Base-by-base conservation (phyloP, 2,113 vertebrate species). In the Toxostoma redivivum region DNA sequence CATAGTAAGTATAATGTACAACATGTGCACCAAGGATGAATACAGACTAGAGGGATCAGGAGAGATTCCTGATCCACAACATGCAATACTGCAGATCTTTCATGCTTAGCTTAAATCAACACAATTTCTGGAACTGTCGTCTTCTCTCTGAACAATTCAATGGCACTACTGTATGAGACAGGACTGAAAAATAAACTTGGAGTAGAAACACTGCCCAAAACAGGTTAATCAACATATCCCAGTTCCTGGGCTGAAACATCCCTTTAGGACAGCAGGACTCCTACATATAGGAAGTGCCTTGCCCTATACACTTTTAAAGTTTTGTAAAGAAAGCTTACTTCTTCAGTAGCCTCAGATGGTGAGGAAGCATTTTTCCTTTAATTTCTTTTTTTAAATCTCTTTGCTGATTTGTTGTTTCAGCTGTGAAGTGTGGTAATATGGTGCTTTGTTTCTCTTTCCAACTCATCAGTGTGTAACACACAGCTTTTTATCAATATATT, bases 161-260 rank as follows among this genome's bases (percentile, higher is more conserved):
- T 50, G 27, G 7, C 25, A 47, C 72, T 44, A 22, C 15, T 8
- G 5, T 12, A 56, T 20, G 50, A 15, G n/a, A 7, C 14, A 86
- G 5, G 30, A 66, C 27, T 38, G n/a, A 48, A 65, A 89, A 84
- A 61, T 10, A 15, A 72, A 22, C 8, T 51, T 19, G 11, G 23
- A 84, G 15, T 7, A 81, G 25, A 79, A 74, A 5, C 7, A 1
- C 4, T 65, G 50, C 19, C 30, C 6, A 9, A 88, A 48, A 4
- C 5, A 85, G 1, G 3, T 69, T 88, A 1, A 57, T 19, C 11
- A 58, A 9, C 0, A 0, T 44, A 73, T 35, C 1, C 4, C 10
- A 44, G 10, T 37, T 79, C 10, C 23, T 42, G 30, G 7, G 7
- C 22, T 81, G 25, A 91, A 33, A 58, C 4, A 78, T 16, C 9